Conservation (phyloP, 2,888 invertebrate species). For the Diarsia dahlii region DNA sequence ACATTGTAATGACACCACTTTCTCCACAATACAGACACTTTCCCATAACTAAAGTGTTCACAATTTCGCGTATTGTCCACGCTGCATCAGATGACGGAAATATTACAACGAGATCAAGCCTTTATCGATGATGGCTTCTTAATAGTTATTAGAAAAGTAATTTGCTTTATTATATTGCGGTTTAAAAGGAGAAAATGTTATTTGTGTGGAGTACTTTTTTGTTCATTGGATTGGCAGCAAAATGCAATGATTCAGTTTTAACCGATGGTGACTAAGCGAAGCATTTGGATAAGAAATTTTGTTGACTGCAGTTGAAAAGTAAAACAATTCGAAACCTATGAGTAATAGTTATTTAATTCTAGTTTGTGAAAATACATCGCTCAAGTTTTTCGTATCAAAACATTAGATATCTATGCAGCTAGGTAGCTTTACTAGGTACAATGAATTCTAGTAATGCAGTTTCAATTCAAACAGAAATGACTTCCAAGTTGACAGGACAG, state of each 20-base stretch:
- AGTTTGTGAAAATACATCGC: not conserved
- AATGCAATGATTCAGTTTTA: not conserved
- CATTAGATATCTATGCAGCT: not conserved
- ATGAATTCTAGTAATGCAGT: not conserved
- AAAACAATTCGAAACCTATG: not conserved
- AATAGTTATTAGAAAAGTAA: conserved; percentile 25
- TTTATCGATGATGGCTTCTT: conserved; percentile 26
- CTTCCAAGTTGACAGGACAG: too few species aligned
- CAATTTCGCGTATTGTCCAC: conserved; percentile 58
- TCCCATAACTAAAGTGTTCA: conserved; percentile 52
- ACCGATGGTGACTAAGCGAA: not conserved
- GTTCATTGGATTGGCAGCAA: not conserved
- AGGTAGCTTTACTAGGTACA: too few species aligned
- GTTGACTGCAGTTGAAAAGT: not conserved
- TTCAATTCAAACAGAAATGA: not conserved
- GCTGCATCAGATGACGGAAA: conserved; percentile 55
- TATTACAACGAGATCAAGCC: conserved; percentile 41
- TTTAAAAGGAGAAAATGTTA: conserved; percentile 21
- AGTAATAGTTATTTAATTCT: not conserved
- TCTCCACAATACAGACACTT: conserved; percentile 54
- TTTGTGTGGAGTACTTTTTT: conserved; percentile 20
- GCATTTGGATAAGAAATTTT: not conserved
- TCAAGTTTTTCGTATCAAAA: not conserved
- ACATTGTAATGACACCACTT: conserved; percentile 47
- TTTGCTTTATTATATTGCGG: conserved; percentile 20